Evolutionary conservation across 2,113 vertebrate genomes (phyloP), one percentile per base, ranked within the genome.

Genomic region (Larimichthys polyactis): DNA sequence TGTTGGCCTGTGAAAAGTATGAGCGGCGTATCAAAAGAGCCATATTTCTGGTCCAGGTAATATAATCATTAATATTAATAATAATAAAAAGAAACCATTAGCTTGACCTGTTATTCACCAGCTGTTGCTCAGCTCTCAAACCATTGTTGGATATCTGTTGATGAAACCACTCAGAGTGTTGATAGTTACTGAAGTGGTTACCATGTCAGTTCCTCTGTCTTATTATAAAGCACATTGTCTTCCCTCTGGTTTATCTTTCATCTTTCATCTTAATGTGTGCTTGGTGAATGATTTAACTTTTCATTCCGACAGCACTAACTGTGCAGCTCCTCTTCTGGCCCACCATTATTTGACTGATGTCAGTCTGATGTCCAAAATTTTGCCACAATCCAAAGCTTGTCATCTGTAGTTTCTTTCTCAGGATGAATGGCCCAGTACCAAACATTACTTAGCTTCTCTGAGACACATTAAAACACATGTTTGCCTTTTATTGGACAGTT

Each of bases 161-260:
- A 68, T 75, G 48, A 66, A 85, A 68, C 10, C 8, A n/a, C 55
- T 67, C 52, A 59, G 58, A 57, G 29, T 78, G 70, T 86, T 83
- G 54, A 57, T 73, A 59, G 79, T 73, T 88, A 85, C 75, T 81
- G 43, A 51, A 24, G 40, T 24, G 63, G 78, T 82, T 63, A 22
- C 82, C 65, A 78, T 58, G 66, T 68, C 32, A 67, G 14, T 40
- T 27, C 22, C 14, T 69, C 54, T 22, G 63, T 40, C 58, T 83
- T 69, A 51, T 64, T 65, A 46, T 48, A 48, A 12, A 54, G 44
- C 15, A 24, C 24, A 20, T 70, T 79, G 62, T 63, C 43, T 59
- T 19, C 43, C 60, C 64, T 55, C 27, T 48, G 24, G 24, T 82
- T 82, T 54, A 73, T 69, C 51, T 69, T 68, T 71, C 52, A 32